Base-by-base conservation (phyloP, 2,797 vertebrate genomes). In the Vespertilio murinus region DNA sequence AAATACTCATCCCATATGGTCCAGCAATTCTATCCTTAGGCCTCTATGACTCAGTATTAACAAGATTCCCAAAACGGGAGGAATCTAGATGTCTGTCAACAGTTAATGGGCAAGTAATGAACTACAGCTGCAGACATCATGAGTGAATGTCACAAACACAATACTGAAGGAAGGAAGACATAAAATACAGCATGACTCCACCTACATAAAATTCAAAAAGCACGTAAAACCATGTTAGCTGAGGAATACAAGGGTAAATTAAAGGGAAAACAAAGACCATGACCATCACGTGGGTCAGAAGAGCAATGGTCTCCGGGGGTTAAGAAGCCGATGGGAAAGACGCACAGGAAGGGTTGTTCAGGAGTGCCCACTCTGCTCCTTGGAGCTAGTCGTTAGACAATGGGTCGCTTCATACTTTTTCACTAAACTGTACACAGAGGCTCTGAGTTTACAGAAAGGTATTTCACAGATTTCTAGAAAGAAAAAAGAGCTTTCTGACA, bases 171-270 rank as follows among this genome's bases (percentile, higher is more conserved):
- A 71, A 75, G 8, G 3, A 67, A 75, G 8, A 82, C 8, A 90
- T 28, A 80, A 87, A 88, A 71, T 38, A 71, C 35, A 88, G n/a
- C 30, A 87, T 81, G 61, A 91, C n/a, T 67, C 73, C 38, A 87
- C 64, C 61, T 80, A 88, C n/a, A 78, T 49, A 88, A 83, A 88
- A 92, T 20, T 47, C 22, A 81, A 92, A 92, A 95, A 85, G 38
- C 33, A 91, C 88, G 45, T 30, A 59, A 92, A 92, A 67, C 38
- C 52, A 79, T 4, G 35, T 54, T 47, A 7, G 38, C 23, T 56
- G n/a, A 94, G 16, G 23, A 7, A 78, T 28, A 94, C 20, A 54
- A 93, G 7, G 7, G 10, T 52, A 75, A 64, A 17, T n/a, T 64
- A 64, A 91, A 93, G 88, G 52, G 83, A 84, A 89, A 75, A 74